A percentile compares a stretch with the other conserved stretches of the same genome.
Conservation (phyloP, 2,888 invertebrate genomes). For the Drosophila parthenogenetica region DNA sequence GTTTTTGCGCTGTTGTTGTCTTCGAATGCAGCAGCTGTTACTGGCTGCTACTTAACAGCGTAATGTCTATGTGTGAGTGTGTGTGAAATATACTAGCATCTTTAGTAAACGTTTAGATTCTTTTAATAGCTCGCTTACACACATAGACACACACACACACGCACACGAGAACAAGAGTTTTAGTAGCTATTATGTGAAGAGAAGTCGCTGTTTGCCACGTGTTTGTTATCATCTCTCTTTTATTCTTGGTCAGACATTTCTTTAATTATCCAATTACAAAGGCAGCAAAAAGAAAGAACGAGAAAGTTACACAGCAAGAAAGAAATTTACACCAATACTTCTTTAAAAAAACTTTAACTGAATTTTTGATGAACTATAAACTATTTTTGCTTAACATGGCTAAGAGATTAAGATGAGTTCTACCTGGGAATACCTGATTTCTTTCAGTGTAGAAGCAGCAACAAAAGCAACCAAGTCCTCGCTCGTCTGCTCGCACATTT, state of each 20-base stretch:
- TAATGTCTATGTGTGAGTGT: slow-evolving; percentile 19
- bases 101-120: slow-evolving; percentile 77
- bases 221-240: slow-evolving; percentile 57
- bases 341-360: not conserved
- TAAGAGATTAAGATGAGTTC: too few species aligned
- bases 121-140: slow-evolving; percentile 66
- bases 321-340: too few species aligned
- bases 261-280: slow-evolving; percentile 81
- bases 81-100: slow-evolving; percentile 67
- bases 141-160: slow-evolving; percentile 26
- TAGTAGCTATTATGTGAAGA: slow-evolving; percentile 19
- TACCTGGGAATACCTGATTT: too few species aligned
- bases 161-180: slow-evolving; percentile 9
- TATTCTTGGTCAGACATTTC: slow-evolving; percentile 67
- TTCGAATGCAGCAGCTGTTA: slow-evolving; percentile 62
- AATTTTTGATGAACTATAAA: not conserved
- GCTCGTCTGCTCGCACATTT: slow-evolving; percentile 22
- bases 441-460: too few species aligned
- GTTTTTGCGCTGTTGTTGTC: slow-evolving; percentile 30
- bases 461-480: not conserved
- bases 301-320: not conserved
- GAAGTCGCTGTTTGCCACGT: slow-evolving; percentile 47
- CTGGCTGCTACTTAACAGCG: slow-evolving; percentile 60
- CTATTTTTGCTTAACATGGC: too few species aligned
- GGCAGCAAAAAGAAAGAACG: slow-evolving; percentile 39